These are phyloP conservation scores for Gisinianus flammeolus DNA, from an alignment of 2,888 invertebrate species.

Conservation along the genomic window DNA sequence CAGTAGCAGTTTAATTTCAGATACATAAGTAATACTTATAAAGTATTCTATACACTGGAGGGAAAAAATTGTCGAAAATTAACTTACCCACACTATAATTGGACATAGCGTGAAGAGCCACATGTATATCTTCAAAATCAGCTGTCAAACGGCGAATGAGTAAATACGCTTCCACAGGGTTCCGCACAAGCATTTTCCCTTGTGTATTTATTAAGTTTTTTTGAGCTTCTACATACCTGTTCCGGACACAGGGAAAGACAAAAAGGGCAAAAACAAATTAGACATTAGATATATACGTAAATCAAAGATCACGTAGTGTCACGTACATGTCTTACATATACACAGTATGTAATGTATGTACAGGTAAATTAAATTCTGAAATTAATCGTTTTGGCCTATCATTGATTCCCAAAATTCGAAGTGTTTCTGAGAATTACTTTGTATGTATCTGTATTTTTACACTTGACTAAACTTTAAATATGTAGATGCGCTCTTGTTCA, in stretches of 20 bases:
- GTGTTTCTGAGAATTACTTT: no score
- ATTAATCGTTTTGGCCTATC: no score
- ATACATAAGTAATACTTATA: no score
- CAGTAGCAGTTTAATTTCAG: no score
- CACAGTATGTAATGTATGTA: background rate
- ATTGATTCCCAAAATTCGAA: no score
- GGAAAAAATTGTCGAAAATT: no score
- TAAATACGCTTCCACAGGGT: conserved; percentile 61
- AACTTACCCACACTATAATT: conserved; percentile 59
- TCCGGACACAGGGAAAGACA: no score
- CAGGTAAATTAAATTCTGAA: background rate
- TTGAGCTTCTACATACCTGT: conserved; percentile 57
- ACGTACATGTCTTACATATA: background rate
- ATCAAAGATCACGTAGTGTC: background rate
- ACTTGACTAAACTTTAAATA: no score
- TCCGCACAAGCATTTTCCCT: conserved; percentile 57
- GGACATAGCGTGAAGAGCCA: conserved; percentile 58
- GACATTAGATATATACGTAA: no score
- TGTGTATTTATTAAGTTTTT: conserved; percentile 53
- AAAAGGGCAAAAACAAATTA: background rate
- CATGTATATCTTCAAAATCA: conserved; percentile 60
- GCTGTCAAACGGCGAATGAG: conserved; percentile 61
- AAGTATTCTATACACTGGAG: no score
- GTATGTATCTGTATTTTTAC: no score
- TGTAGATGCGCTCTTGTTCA: no score